Conservation (phyloP, 2,888 invertebrate genomes). For the Antitype chi region DNA sequence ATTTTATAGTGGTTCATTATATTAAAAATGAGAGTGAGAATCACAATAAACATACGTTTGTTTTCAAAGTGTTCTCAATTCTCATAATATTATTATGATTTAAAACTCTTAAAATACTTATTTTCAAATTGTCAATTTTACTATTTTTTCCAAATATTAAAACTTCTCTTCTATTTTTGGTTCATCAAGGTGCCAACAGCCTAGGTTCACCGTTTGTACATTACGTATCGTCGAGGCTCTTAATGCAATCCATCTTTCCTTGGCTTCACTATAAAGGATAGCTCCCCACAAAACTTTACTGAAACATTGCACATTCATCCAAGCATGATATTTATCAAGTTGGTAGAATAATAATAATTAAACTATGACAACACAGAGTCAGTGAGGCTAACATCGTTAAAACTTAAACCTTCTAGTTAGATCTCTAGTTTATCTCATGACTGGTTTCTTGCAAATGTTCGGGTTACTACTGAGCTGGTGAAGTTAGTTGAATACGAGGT, state of each 20-base stretch:
- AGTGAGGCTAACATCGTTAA: conserved; percentile 51
- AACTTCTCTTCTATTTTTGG: not conserved
- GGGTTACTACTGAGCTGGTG: conserved; percentile 4
- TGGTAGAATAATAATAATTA: conserved; percentile 35
- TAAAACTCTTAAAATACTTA: not conserved
- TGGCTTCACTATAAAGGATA: not conserved
- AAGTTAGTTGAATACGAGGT: not conserved
- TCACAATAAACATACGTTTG: not conserved
- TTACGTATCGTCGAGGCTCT: not conserved
- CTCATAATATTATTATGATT: not conserved
- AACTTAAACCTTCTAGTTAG: conserved; percentile 50
- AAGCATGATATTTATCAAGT: conserved; percentile 36
- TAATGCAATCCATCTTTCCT: not conserved
- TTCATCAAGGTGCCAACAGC: not conserved
- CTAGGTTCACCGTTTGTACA: not conserved
- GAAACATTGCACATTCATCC: conserved; percentile 6
- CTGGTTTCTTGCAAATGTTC: conserved; percentile 22
- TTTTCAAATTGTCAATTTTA: not conserved
- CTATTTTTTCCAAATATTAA: not conserved
- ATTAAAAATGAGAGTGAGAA: not conserved
- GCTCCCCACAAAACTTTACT: conserved; percentile 5
- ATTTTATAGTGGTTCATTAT: not conserved
- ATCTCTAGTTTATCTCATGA: conserved; percentile 32
- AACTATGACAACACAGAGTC: conserved; percentile 45
- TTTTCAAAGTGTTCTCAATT: not conserved